Conservation (phyloP, 1,140 invertebrate genomes). For the Wasmannia auropunctata region DNA sequence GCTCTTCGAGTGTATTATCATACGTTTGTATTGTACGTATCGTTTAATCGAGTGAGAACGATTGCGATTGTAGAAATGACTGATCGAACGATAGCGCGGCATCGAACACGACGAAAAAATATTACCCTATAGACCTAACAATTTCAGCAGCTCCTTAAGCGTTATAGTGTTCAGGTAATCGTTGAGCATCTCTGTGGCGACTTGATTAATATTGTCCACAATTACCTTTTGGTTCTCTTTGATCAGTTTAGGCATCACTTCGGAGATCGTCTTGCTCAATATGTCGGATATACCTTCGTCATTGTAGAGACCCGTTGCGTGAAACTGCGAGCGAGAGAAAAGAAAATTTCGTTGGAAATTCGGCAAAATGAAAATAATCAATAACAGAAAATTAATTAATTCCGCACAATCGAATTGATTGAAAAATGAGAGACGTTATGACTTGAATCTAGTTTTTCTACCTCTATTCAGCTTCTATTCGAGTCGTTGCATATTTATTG, state of each 20-base stretch:
- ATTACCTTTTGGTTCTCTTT: background rate
- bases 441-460: too few species aligned
- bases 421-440: background rate
- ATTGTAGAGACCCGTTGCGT: slow-evolving; percentile 58
- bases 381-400: background rate
- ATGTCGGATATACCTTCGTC: slow-evolving; percentile 48
- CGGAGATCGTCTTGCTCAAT: slow-evolving; percentile 40
- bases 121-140: background rate
- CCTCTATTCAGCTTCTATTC: background rate
- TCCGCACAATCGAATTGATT: background rate
- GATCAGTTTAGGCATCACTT: slow-evolving; percentile 58
- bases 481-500: background rate
- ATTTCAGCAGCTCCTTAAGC: background rate
- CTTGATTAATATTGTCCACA: background rate
- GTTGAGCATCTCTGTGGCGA: background rate
- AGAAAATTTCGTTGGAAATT: slow-evolving; percentile 1
- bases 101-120: background rate
- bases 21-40: too few species aligned
- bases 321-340: slow-evolving; percentile 48
- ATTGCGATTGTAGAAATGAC: background rate
- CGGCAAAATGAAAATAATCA: background rate
- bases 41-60: background rate
- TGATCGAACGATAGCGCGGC: background rate
- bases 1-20: background rate
- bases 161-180: background rate